Evolutionary conservation across 2,797 vertebrate species (phyloP), one percentile per base, ranked within the genome.

Genomic region (Megalops cyprinoides): DNA sequence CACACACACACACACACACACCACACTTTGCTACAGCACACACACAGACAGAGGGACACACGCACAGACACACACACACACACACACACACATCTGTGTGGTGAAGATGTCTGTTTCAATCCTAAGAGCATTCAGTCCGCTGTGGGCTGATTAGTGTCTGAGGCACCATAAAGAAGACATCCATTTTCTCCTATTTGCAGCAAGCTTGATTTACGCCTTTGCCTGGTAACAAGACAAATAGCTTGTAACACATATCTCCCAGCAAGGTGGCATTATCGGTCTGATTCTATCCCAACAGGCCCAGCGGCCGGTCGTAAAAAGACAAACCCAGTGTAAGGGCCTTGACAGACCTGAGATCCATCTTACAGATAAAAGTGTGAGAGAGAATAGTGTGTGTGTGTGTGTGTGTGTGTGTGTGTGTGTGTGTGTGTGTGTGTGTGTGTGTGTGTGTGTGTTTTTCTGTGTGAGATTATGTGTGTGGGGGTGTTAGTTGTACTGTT

Each of bases 51-150:
- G 76, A 42, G 23, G 44, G n/a, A 69, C 83, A 82, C 0, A 0
- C 79, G 65, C 71, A 84, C 84, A 80, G 79, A 79, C n/a, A n/a
- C n/a, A n/a, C n/a, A n/a, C n/a, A n/a, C n/a, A 34, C 71, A 71
- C 71, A 69, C 83, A 82, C 0, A 0, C 79, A 65, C 71, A 84
- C 84, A 80, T 49, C 78, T 87, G 81, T 82, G 84, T 31, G 84
- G 39, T 25, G 42, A 76, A 56, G 74, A 76, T 20, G 49, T 76
- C 48, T 76, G 49, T 53, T 56, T 55, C 74, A 48, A 37, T 76
- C n/a, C 55, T 28, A 20, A 20, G 74, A 49, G 4, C 12, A 25
- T 31, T 39, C 15, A 25, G 49, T 76, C 74, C 74, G 20, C 25
- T 37, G 28, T 56, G 74, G 74, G 20, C 49, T 37, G 49, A 53